Conservation (phyloP, 2,113 vertebrate genomes). For the Atherinomorus stipes region DNA sequence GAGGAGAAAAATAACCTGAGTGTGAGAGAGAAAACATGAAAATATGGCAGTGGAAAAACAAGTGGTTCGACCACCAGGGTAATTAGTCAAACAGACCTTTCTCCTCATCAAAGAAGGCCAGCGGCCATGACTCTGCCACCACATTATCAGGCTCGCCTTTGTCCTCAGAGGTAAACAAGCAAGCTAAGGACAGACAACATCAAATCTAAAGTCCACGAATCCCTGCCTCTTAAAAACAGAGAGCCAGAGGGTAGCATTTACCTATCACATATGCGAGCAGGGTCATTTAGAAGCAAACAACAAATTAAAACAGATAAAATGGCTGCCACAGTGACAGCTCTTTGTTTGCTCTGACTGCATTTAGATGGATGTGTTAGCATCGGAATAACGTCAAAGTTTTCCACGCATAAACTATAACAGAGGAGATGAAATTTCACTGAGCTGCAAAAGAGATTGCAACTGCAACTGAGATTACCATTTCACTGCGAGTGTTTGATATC, state of each 20-base stretch:
- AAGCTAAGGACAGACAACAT: constrained; percentile 68
- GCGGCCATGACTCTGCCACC: constrained; percentile 70
- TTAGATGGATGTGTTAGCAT: constrained; percentile 6
- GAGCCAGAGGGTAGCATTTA: constrained; percentile 57
- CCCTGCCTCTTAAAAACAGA: constrained; percentile 52
- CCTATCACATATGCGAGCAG: constrained; percentile 52
- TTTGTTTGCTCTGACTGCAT: constrained; percentile 24
- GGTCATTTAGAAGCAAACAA: constrained; percentile 51
- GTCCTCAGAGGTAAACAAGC: constrained; percentile 75
- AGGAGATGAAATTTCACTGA: constrained; percentile 8
- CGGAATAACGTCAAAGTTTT: constrained; percentile 13
- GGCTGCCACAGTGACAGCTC: constrained; percentile 10
- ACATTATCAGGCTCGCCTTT: constrained; percentile 67
- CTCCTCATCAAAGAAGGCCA: constrained; percentile 73
- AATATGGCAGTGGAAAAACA: constrained; percentile 61
- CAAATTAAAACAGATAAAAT: constrained; percentile 56
- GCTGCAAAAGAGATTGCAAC: constrained; percentile 1
- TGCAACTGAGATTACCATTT: constrained; percentile 13
- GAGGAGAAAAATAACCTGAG: constrained; percentile 47
- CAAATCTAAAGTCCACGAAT: constrained; percentile 67
- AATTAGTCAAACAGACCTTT: constrained; percentile 77
- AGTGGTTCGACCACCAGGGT: constrained; percentile 68
- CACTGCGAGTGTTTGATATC: constrained; percentile 49
- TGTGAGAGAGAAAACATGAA: constrained; percentile 33
- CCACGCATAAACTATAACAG: constrained; percentile 22